Evolutionary conservation across 1,140 invertebrate species (phyloP).

Genomic region (Melanaphis sacchari): DNA sequence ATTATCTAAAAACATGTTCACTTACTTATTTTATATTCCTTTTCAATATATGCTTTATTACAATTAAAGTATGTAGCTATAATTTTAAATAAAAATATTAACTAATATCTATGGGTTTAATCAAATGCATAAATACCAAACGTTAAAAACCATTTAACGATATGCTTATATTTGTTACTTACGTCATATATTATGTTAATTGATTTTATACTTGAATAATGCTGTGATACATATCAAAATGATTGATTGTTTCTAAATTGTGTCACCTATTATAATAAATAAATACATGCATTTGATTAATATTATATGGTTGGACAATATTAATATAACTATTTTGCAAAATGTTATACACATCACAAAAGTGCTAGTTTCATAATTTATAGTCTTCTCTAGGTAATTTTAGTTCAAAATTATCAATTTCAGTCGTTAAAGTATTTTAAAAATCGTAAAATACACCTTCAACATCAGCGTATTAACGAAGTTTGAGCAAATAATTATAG

Average conservation of each 20-base stretch:
- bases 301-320: not conserved
- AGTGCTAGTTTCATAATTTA: not conserved
- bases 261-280: not conserved
- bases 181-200: slow-evolving; percentile 8
- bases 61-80: not conserved
- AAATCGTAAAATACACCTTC: not conserved
- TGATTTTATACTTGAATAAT: slow-evolving; percentile 10
- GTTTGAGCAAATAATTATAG: not conserved
- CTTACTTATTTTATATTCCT: not conserved
- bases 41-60: not conserved
- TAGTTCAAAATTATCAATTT: not conserved
- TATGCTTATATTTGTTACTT: not conserved
- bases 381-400: not conserved
- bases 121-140: not conserved
- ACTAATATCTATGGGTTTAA: not conserved
- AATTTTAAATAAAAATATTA: not conserved
- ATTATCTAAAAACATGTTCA: not conserved
- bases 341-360: not conserved
- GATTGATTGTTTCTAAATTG: slow-evolving; percentile 15
- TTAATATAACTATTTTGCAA: not conserved
- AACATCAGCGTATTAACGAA: not conserved
- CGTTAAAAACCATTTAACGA: not conserved
- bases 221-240: not conserved
- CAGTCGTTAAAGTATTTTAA: not conserved
- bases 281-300: not conserved